phyloP scores from a whole-genome alignment of 2,797 vertebrate species.

The Sciaenops ocellatus region DNA sequence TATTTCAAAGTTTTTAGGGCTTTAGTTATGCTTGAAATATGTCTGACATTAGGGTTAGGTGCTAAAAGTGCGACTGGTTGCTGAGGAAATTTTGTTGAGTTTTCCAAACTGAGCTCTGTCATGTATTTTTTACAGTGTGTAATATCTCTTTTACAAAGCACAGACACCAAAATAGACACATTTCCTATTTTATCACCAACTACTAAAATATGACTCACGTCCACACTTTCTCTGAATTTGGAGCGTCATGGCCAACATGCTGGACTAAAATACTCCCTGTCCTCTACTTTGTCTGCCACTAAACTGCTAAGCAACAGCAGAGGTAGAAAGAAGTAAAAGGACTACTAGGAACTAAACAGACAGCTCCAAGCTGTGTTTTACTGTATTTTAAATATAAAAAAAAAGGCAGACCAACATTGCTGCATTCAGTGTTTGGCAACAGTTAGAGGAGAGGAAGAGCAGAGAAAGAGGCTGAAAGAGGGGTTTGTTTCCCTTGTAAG shows the following conservation, averaged over 20 bases:
- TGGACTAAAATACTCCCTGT: background rate
- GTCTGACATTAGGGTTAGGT: background rate
- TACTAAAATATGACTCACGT: conserved; percentile 11
- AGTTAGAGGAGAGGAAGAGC: background rate
- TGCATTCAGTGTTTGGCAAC: background rate
- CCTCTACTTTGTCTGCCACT: background rate
- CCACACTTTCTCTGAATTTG: background rate
- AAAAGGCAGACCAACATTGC: background rate
- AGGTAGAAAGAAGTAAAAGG: background rate
- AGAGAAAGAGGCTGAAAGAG: background rate
- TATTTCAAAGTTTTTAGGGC: background rate
- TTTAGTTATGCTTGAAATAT: background rate
- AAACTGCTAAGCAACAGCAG: conserved; percentile 4
- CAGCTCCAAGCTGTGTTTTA: conserved; percentile 15
- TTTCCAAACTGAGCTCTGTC: background rate
- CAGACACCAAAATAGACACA: background rate
- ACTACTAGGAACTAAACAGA: conserved; percentile 16
- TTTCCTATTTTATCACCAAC: background rate
- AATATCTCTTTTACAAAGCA: background rate
- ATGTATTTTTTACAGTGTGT: background rate
- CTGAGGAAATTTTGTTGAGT: background rate
- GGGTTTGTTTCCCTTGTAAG: background rate
- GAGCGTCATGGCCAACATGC: background rate
- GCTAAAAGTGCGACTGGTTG: conserved; percentile 4
- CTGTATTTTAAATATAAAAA: conserved; percentile 1